Evolutionary conservation across 1,140 invertebrate species (phyloP).

Genomic region (Leptinotarsa lineolata): DNA sequence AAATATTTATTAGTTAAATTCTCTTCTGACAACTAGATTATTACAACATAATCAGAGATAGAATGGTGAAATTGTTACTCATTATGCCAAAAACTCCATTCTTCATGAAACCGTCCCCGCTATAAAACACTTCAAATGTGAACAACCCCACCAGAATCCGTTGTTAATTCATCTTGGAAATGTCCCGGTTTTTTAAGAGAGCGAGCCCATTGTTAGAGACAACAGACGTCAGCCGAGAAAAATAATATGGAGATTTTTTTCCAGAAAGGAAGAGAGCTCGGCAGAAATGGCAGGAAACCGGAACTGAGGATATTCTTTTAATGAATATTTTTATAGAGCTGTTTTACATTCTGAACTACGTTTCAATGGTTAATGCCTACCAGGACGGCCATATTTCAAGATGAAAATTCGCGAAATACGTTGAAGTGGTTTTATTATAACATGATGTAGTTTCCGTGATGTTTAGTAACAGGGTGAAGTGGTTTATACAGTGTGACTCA

Average conservation of each 20-base stretch:
- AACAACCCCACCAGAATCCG: background rate
- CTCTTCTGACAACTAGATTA: too few species aligned
- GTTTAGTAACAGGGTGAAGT: too few species aligned
- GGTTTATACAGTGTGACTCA: too few species aligned
- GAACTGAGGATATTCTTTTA: slow-evolving; percentile 47
- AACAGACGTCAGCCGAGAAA: slow-evolving; percentile 44
- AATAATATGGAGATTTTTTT: slow-evolving; percentile 44
- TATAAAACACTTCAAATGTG: slow-evolving; percentile 6
- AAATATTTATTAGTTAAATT: too few species aligned
- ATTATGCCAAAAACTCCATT: too few species aligned
- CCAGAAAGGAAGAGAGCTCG: slow-evolving; percentile 37
- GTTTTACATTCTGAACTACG: slow-evolving; percentile 44
- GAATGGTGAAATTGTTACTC: too few species aligned
- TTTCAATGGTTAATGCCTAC: slow-evolving; percentile 35
- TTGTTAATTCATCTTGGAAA: slow-evolving; percentile 8
- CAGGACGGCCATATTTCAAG: slow-evolving; percentile 23
- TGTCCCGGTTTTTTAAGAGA: slow-evolving; percentile 10
- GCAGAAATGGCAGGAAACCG: slow-evolving; percentile 48
- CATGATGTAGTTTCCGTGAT: background rate
- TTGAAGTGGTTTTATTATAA: slow-evolving; percentile 12
- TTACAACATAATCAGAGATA: too few species aligned
- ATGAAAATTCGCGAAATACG: slow-evolving; percentile 10
- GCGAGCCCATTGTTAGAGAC: slow-evolving; percentile 22
- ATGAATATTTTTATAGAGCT: slow-evolving; percentile 47
- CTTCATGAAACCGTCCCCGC: background rate